A percentile compares a stretch with the other conserved stretches of the same genome.
Evolutionary conservation across 2,888 invertebrate species (phyloP).

Genomic region (Nudaria mundana): DNA sequence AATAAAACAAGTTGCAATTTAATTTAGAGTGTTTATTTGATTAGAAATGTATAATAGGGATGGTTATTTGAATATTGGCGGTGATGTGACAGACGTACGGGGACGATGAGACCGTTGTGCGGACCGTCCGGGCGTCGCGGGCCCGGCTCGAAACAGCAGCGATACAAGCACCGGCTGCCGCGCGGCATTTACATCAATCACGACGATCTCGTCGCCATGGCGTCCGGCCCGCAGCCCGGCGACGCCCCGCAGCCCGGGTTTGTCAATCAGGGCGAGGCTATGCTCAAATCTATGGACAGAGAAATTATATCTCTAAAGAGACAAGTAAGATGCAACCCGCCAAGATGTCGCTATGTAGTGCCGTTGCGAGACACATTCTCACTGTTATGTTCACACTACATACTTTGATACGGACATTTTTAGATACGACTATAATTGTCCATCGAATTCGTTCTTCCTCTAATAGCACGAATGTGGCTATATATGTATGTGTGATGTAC

Average conservation of each 20-base stretch:
- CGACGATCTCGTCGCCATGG: conserved; percentile 96
- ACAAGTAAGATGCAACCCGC: conserved; percentile 89
- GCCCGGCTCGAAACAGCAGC: conserved; percentile 73
- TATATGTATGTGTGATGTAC: conserved; percentile 54
- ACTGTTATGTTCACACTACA: conserved; percentile 52
- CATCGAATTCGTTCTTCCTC: no score
- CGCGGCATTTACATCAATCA: conserved; percentile 98
- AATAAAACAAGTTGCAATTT: conserved; percentile 28
- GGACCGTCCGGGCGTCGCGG: conserved; percentile 84
- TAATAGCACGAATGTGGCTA: conserved; percentile 30
- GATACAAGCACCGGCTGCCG: conserved; percentile 92
- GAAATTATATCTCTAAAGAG: conserved; percentile 96
- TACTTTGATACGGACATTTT: conserved; percentile 1
- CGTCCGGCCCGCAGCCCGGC: conserved; percentile 86
- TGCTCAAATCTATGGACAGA: conserved; percentile 95
- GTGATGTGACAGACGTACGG: conserved; percentile 87
- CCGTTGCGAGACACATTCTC: conserved; percentile 62
- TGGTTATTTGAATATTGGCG: conserved; percentile 62
- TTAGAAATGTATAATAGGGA: conserved; percentile 29
- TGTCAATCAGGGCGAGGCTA: conserved; percentile 87
- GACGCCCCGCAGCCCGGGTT: conserved; percentile 73
- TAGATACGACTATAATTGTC: no score
- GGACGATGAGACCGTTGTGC: conserved; percentile 89
- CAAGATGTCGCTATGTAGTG: conserved; percentile 58
- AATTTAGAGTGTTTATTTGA: conserved; percentile 40